phyloP scores from a whole-genome alignment of 2,113 vertebrate genomes.

The Protomyctophum bolini region DNA sequence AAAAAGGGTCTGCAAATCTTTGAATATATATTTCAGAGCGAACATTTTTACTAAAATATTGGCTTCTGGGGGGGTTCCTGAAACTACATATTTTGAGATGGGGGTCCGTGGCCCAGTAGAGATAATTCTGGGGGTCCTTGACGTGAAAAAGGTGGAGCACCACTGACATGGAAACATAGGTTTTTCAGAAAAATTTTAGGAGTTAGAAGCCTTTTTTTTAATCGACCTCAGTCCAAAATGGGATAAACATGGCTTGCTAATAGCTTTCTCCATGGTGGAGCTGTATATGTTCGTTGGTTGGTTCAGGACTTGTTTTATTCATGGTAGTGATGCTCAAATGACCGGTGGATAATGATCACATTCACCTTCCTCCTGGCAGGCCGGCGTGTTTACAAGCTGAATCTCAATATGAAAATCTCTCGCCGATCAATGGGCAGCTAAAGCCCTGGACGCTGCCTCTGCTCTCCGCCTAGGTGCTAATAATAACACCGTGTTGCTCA shows the following conservation, averaged over 20 bases:
- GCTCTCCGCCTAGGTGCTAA: slow-evolving; percentile 58
- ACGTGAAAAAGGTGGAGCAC: too few species aligned
- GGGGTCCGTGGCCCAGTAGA: too few species aligned
- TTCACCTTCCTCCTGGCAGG: slow-evolving; percentile 78
- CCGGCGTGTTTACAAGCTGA: slow-evolving; percentile 62
- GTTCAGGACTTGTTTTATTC: slow-evolving; percentile 71
- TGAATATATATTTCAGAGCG: too few species aligned
- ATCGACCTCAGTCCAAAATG: too few species aligned
- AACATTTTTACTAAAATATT: too few species aligned
- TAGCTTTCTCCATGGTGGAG: slow-evolving; percentile 56
- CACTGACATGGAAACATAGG: too few species aligned
- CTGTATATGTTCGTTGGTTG: slow-evolving; percentile 27
- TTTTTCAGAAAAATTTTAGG: too few species aligned
- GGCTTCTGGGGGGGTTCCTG: too few species aligned
- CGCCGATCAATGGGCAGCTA: slow-evolving; percentile 52
- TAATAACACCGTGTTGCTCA: slow-evolving; percentile 17
- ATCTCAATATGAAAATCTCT: slow-evolving; percentile 71
- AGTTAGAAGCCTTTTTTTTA: too few species aligned
- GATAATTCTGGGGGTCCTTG: too few species aligned
- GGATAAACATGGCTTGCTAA: slow-evolving; percentile 44
- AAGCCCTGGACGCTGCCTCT: slow-evolving; percentile 56
- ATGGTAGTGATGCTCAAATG: slow-evolving; percentile 53
- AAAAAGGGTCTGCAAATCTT: too few species aligned
- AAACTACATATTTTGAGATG: too few species aligned
- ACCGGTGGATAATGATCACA: slow-evolving; percentile 70